Base-by-base conservation (phyloP, 2,113 vertebrate species). In the Pygoscelis adeliae region DNA sequence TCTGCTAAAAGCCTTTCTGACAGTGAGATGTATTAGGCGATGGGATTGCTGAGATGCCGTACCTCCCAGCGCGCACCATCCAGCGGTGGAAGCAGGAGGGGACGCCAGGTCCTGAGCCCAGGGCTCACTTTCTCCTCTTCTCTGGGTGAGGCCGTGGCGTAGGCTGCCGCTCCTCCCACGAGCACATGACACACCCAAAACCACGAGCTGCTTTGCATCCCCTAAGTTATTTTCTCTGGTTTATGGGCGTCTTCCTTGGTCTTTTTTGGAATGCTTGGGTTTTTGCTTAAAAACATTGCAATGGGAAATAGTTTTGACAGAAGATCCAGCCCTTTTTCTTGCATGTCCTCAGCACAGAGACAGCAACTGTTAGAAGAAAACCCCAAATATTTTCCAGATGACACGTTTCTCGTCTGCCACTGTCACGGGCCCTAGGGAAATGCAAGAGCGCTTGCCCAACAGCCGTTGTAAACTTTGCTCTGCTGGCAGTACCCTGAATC, bases 291-390 rank as follows among this genome's bases (percentile, higher is more conserved):
- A 92, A 95, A 30, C 40, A 40, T 3, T 72, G 44, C 61, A 86
- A n/a, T 29, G 55, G 46, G 53, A 73, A 92, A 53, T 62, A 22
- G 9, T 72, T 92, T 80, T 89, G 83, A 88, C 26, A 69, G 53
- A 88, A 72, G 78, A 62, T 65, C 55, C 53, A 63, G 44, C 32
- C 13, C 36, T 76, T 90, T 83, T 56, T 63, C 40, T 65, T 47
- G 7, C 2, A 7, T 73, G 66, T 86, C 72, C 93, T 90, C 80
- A 83, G 55, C 63, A 30, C 21, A 83, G 44, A 88, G 58, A 46
- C 62, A 92, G 32, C 29, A 59, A 53, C 49, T 49, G 53, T 56
- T 72, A 83, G 83, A 61, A 88, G 47, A 88, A 95, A 96, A 89
- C 13, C n/a, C 49, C 42, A 58, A 46, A 81, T 95, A 78, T 89